Percentiles rank a stretch among this genome's conserved stretches.
Conservation (phyloP, 2,888 invertebrate species). For the Lydus trimaculatus region DNA sequence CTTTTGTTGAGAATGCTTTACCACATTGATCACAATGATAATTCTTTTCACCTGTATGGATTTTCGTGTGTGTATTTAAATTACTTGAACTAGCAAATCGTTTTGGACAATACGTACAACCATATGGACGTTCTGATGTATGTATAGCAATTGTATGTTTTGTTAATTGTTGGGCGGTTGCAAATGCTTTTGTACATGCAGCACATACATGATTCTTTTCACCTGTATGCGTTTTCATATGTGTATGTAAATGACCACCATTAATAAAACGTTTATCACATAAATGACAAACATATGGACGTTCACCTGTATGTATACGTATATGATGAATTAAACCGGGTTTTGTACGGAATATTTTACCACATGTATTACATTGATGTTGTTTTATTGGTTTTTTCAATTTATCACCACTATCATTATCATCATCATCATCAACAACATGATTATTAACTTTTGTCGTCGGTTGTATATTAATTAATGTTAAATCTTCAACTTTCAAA, state of each 20-base stretch:
- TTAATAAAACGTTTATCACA: conserved; percentile 60
- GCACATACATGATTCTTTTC: conserved; percentile 60
- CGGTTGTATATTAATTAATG: conserved; percentile 35
- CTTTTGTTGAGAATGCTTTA: conserved; percentile 60
- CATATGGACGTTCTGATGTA: conserved; percentile 59
- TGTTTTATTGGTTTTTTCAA: conserved; percentile 47
- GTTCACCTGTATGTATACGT: conserved; percentile 59
- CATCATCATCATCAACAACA: conserved; percentile 13
- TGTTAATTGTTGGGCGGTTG: conserved; percentile 59
- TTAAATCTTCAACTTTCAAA: conserved; percentile 46
- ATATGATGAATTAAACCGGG: conserved; percentile 59
- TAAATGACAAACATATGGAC: conserved; percentile 59
- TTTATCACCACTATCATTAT: conserved; percentile 17
- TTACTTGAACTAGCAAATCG: conserved; percentile 59
- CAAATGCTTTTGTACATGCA: conserved; percentile 58
- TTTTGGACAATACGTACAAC: conserved; percentile 58
- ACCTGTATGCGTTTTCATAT: conserved; percentile 60
- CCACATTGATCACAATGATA: conserved; percentile 59
- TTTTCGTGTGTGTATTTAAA: conserved; percentile 57
- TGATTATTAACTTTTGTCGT: conserved; percentile 12
- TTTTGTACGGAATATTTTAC: conserved; percentile 58
- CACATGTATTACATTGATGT: conserved; percentile 59
- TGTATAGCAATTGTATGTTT: conserved; percentile 60
- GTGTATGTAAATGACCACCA: conserved; percentile 59
- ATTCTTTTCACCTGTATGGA: conserved; percentile 61